phyloP scores from a whole-genome alignment of 2,797 vertebrate genomes.

The Eulemur mongoz region DNA sequence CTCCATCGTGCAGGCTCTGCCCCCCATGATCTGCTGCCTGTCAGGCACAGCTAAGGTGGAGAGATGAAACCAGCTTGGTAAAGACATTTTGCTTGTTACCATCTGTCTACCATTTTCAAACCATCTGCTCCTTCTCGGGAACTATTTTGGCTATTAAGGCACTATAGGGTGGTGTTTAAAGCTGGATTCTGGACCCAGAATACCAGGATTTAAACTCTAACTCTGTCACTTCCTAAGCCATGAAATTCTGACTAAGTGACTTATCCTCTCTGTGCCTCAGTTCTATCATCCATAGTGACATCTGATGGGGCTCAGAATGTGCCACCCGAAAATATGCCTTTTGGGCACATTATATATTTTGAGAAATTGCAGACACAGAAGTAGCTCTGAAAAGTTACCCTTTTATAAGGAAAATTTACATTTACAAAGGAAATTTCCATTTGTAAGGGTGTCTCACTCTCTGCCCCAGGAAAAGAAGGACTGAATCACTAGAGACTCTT shows the following conservation, averaged over 20 bases:
- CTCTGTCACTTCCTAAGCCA: not conserved
- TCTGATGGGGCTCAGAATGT: not conserved
- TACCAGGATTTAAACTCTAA: constrained; percentile 35
- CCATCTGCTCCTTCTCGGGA: constrained; percentile 64
- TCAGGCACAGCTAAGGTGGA: not conserved
- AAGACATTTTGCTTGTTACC: constrained; percentile 45
- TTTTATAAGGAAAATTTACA: not conserved
- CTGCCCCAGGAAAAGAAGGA: not conserved
- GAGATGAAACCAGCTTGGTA: constrained; percentile 46
- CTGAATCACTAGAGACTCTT: not conserved
- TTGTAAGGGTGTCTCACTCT: not conserved
- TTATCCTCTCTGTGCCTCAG: not conserved
- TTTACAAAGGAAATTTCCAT: not conserved
- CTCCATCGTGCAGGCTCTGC: not conserved
- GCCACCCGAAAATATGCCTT: not conserved
- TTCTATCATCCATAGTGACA: not conserved
- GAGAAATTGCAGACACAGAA: not conserved
- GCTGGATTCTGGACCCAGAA: constrained; percentile 30
- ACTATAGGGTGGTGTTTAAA: constrained; percentile 27
- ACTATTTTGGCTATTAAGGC: constrained; percentile 60
- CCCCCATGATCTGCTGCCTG: not conserved
- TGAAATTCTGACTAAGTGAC: not conserved
- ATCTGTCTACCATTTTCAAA: constrained; percentile 71
- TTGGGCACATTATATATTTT: not conserved
- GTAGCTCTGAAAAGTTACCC: not conserved